Conservation (phyloP, 2,113 vertebrate species). For the Pterocles orientalis region DNA sequence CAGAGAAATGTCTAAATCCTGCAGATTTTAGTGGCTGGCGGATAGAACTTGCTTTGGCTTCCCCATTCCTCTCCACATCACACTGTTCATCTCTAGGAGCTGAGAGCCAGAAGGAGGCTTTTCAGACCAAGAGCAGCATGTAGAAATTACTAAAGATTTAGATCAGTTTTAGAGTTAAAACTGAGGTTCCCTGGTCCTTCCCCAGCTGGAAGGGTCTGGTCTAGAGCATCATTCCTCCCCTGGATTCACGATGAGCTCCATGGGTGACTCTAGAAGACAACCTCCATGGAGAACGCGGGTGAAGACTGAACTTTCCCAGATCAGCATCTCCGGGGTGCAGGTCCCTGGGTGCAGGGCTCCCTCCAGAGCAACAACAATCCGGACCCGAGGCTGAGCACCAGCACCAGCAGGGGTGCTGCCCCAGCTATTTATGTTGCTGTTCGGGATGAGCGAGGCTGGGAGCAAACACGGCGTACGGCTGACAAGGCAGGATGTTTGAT, state of each 20-base stretch:
- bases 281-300: not conserved
- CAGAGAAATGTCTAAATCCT: not conserved
- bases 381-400: accelerated
- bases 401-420: accelerated
- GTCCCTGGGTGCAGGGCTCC: accelerated
- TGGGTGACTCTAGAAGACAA: not conserved
- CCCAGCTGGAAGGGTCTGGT: not conserved
- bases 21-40: accelerated
- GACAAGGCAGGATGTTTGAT: not conserved
- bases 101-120: not conserved
- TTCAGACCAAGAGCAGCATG: not conserved
- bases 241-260: not conserved
- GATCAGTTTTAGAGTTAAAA: not conserved
- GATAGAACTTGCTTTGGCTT: not conserved
- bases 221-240: not conserved
- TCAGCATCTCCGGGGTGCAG: accelerated
- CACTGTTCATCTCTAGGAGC: not conserved
- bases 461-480: not conserved
- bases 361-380: accelerated
- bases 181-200: not conserved
- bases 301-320: not conserved
- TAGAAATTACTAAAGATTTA: not conserved
- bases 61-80: not conserved
- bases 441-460: not conserved
- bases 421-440: not conserved